phyloP scores from a whole-genome alignment of 2,113 vertebrate genomes.

The Perognathus longimembris region DNA sequence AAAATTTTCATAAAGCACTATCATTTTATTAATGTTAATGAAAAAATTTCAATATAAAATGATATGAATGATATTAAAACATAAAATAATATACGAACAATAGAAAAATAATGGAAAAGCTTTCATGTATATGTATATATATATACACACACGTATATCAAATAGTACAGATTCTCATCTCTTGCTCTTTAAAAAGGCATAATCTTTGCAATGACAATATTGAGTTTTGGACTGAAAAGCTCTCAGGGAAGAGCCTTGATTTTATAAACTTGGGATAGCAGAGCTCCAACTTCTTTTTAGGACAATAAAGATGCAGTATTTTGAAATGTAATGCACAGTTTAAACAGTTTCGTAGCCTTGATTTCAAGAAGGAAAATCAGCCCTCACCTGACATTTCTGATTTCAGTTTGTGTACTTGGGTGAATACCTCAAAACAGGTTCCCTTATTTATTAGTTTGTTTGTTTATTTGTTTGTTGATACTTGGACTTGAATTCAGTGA shows the following conservation, averaged over 20 bases:
- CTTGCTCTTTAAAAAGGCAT: not conserved
- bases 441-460: not conserved
- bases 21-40: not conserved
- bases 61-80: too few relatives aligned
- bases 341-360: constrained; percentile 2
- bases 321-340: not conserved
- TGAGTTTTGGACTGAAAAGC: not conserved
- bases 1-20: not conserved
- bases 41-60: too few relatives aligned
- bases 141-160: too few relatives aligned
- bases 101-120: not conserved
- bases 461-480: too few relatives aligned
- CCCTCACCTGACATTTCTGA: not conserved
- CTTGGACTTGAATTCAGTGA: too few relatives aligned
- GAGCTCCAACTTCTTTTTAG: not conserved
- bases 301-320: not conserved
- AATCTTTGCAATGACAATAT: not conserved
- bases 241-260: not conserved
- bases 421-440: not conserved
- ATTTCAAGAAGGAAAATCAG: not conserved
- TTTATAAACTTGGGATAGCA: not conserved
- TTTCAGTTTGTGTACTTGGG: not conserved
- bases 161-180: not conserved
- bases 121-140: not conserved
- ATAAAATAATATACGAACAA: too few relatives aligned